Evolutionary conservation across 1,140 invertebrate species (phyloP).

Genomic region (Sycophaga agraensis): DNA sequence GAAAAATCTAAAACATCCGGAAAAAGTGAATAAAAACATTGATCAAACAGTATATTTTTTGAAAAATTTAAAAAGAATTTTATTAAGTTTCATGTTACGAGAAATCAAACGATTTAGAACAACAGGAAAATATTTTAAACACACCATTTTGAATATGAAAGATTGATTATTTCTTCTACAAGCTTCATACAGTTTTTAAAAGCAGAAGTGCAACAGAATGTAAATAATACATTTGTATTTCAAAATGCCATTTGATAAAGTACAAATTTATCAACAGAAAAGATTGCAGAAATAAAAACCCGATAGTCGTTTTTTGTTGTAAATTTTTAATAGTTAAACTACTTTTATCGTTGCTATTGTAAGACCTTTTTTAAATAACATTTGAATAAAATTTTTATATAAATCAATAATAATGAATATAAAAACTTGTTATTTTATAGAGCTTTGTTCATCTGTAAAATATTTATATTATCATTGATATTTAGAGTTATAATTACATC

Average conservation of each 20-base stretch:
- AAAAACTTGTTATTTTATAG: constrained; percentile 13
- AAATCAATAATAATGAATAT: not conserved
- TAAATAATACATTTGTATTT: constrained; percentile 1
- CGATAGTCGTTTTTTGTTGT: not conserved
- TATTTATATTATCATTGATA: not conserved
- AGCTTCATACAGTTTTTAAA: not conserved
- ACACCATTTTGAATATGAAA: too few species aligned
- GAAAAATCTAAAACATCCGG: constrained; percentile 34
- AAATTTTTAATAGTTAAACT: not conserved
- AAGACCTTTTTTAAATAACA: constrained; percentile 9
- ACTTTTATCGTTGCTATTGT: constrained; percentile 6
- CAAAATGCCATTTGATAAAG: not conserved
- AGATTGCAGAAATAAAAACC: not conserved
- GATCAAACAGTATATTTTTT: too few species aligned
- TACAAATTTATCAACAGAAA: constrained; percentile 4
- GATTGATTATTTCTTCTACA: not conserved
- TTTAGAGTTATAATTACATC: not conserved
- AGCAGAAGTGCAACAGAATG: not conserved
- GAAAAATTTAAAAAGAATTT: too few species aligned
- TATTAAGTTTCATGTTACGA: too few species aligned
- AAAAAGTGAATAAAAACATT: constrained; percentile 8
- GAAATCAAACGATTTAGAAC: too few species aligned
- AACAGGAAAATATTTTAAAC: too few species aligned
- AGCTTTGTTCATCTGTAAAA: constrained; percentile 1
- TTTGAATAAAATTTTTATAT: constrained; percentile 12